These are phyloP conservation scores for Drosophila pallidifrons DNA, from an alignment of 1,140 invertebrate species.

Conservation along the genomic window DNA sequence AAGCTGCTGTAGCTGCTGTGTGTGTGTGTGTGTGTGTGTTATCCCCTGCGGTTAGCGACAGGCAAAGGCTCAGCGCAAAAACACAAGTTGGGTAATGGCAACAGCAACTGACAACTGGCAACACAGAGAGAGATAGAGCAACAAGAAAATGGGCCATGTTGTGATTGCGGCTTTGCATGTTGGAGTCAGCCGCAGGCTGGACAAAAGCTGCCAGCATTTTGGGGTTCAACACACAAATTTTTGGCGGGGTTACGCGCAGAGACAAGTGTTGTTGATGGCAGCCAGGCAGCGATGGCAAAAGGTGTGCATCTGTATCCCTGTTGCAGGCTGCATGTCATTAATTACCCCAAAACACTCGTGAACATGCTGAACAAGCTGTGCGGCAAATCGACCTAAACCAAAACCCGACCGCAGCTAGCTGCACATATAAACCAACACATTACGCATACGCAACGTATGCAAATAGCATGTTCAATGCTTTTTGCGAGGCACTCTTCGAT, in stretches of 20 bases:
- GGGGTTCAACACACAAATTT: slow-evolving; percentile 47
- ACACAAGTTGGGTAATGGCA: slow-evolving; percentile 14
- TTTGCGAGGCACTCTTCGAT: slow-evolving; percentile 57
- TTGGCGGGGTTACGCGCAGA: neutral
- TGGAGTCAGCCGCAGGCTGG: slow-evolving; percentile 47
- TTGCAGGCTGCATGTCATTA: slow-evolving; percentile 65
- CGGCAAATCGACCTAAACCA: slow-evolving; percentile 64
- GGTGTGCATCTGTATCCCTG: slow-evolving; percentile 3
- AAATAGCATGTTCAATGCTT: slow-evolving; percentile 52
- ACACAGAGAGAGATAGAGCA: neutral
- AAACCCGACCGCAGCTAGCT: slow-evolving; percentile 26
- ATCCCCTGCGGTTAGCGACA: slow-evolving; percentile 24
- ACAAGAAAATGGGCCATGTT: slow-evolving; percentile 57
- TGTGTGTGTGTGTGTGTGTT: slow-evolving; percentile 8
- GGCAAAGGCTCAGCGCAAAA: slow-evolving; percentile 15
- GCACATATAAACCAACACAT: slow-evolving; percentile 11
- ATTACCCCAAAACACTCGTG: slow-evolving; percentile 49
- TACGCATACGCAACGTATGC: slow-evolving; percentile 50
- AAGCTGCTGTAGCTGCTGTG: neutral
- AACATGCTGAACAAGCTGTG: slow-evolving; percentile 17
- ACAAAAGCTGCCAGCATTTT: slow-evolving; percentile 6
- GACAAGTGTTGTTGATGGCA: slow-evolving; percentile 52
- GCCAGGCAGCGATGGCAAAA: neutral
- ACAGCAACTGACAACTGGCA: slow-evolving; percentile 2
- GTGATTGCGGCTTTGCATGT: slow-evolving; percentile 74